phyloP scores from a whole-genome alignment of 1,140 invertebrate species.

The Aphelinus atriplicis region DNA sequence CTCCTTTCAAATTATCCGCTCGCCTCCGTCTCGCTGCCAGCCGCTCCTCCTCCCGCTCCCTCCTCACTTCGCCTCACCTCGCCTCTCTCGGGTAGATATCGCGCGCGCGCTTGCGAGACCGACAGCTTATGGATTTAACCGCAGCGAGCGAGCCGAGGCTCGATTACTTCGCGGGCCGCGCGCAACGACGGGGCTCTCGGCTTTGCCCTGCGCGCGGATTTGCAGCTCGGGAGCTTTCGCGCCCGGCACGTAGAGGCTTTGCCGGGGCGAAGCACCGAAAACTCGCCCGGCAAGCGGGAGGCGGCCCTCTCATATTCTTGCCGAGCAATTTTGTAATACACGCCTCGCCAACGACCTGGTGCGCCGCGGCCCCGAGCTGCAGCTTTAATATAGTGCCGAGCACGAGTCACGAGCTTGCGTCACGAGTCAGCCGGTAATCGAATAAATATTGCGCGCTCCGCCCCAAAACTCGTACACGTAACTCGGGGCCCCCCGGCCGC shows the following conservation, averaged over 20 bases:
- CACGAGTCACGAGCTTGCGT: background rate
- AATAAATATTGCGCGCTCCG: slow-evolving; percentile 25
- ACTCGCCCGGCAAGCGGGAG: slow-evolving; percentile 8
- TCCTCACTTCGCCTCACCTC: slow-evolving; percentile 22
- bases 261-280: slow-evolving; percentile 9
- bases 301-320: background rate
- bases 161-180: slow-evolving; percentile 5
- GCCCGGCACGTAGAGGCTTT: background rate
- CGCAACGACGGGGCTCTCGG: background rate
- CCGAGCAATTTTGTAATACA: slow-evolving; percentile 26
- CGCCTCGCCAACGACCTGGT: background rate
- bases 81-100: background rate
- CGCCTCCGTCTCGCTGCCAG: slow-evolving; percentile 20
- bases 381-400: slow-evolving; percentile 19
- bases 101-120: slow-evolving; percentile 18
- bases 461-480: no score
- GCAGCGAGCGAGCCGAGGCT: background rate
- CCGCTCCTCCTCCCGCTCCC: slow-evolving; percentile 6
- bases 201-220: background rate
- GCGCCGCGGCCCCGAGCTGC: background rate
- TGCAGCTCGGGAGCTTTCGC: slow-evolving; percentile 11
- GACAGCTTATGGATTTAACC: slow-evolving; percentile 39
- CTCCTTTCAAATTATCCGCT: slow-evolving; percentile 43
- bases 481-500: no score
- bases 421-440: slow-evolving; percentile 16